Conservation (phyloP, 2,888 invertebrate genomes). For the Eudemis profundana region DNA sequence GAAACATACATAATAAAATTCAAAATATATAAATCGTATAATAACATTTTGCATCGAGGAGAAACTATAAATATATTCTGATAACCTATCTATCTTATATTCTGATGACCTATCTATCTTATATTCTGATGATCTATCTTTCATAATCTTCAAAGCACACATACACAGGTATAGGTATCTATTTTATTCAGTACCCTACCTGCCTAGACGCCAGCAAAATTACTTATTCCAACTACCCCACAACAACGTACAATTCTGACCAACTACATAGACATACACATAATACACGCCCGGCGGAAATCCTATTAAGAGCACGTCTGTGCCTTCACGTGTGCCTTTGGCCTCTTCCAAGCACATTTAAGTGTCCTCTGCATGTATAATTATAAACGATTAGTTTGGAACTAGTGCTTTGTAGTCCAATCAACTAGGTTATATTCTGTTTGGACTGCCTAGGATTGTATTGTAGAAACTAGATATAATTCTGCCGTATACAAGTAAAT, state of each 20-base stretch:
- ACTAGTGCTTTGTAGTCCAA: slow-evolving; percentile 11
- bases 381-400: slow-evolving; percentile 13
- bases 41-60: no score
- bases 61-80: no score
- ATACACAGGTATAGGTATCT: no score
- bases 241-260: background rate
- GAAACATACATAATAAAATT: no score
- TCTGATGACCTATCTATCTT: no score
- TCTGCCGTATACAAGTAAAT: background rate
- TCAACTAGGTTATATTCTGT: slow-evolving; percentile 5
- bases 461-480: background rate
- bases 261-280: background rate
- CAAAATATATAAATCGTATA: no score
- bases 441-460: background rate
- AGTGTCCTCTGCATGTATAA: slow-evolving; percentile 24
- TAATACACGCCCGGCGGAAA: slow-evolving; percentile 2
- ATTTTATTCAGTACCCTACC: background rate
- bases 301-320: slow-evolving; percentile 28
- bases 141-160: no score
- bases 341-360: slow-evolving; percentile 29
- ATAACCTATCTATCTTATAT: no score
- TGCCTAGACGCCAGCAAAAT: background rate
- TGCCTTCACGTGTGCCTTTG: slow-evolving; percentile 30
- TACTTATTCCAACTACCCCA: background rate
- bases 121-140: no score